These are phyloP conservation scores for Drosophila subquinaria DNA, from an alignment of 2,888 invertebrate species.

Conservation along the genomic window DNA sequence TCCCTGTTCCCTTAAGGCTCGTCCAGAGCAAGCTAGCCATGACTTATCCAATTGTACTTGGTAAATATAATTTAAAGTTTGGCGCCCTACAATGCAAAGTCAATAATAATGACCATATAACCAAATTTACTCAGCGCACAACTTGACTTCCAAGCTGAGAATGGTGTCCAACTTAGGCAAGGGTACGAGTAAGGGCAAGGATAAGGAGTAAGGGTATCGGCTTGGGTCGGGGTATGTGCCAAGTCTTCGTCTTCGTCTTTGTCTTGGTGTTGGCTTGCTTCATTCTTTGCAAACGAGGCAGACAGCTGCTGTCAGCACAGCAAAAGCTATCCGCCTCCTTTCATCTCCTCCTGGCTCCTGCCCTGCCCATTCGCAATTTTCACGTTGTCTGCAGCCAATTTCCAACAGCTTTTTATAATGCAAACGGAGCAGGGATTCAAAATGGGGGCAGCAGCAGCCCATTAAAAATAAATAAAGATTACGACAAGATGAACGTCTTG, in stretches of 20 bases:
- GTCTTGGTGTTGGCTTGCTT: constrained; percentile 10
- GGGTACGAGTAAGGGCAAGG: neutral
- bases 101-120: constrained; percentile 79
- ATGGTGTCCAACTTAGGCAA: neutral
- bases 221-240: constrained; percentile 2
- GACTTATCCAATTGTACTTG: constrained; percentile 73
- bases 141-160: constrained; percentile 33
- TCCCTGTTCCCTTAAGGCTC: neutral
- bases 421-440: constrained; percentile 9
- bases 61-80: constrained; percentile 78
- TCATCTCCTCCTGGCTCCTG: neutral
- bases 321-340: constrained; percentile 7
- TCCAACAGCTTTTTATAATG: constrained; percentile 52
- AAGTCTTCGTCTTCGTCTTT: neutral
- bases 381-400: constrained; percentile 71
- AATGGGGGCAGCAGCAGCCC: constrained; percentile 43
- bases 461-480: constrained; percentile 81
- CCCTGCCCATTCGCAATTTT: constrained; percentile 41
- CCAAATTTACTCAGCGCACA: constrained; percentile 68
- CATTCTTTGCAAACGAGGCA: constrained; percentile 25
- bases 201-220: neutral
- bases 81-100: constrained; percentile 62
- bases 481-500: constrained; percentile 69
- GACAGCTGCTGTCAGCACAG: constrained; percentile 55
- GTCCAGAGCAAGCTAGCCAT: constrained; percentile 20